A percentile compares a stretch with the other conserved stretches of the same genome.
Evolutionary conservation across 2,797 vertebrate genomes (phyloP).

Genomic region (Labeo calbasu): DNA sequence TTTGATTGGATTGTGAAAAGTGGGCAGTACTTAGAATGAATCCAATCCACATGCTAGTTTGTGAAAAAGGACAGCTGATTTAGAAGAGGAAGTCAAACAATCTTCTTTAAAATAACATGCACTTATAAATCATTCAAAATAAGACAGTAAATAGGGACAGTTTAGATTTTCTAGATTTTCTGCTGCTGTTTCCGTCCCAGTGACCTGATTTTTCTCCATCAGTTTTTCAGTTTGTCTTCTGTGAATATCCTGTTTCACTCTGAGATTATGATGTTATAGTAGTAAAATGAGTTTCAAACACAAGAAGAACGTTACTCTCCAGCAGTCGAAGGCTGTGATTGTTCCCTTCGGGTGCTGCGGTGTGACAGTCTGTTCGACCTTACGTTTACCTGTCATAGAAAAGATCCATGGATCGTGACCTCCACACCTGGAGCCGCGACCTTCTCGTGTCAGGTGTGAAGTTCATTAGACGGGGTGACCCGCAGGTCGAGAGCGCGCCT

Average conservation of each 20-base stretch:
- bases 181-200: too few species aligned
- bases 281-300: neutral
- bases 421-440: slow-evolving; percentile 44
- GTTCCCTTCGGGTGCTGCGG: slow-evolving; percentile 6
- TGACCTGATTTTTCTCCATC: neutral
- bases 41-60: neutral
- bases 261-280: neutral
- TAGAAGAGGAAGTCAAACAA: neutral
- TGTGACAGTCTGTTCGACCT: slow-evolving; percentile 32
- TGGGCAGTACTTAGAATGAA: neutral
- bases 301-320: too few species aligned
- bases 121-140: neutral
- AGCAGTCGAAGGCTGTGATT: slow-evolving; percentile 4
- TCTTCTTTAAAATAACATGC: neutral
- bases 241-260: neutral
- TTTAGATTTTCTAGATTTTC: neutral
- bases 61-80: neutral
- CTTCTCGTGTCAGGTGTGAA: slow-evolving; percentile 25
- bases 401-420: slow-evolving; percentile 47
- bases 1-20: neutral
- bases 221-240: neutral
- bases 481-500: neutral
- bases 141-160: neutral
- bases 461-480: slow-evolving; percentile 49
- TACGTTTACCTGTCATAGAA: slow-evolving; percentile 43